Base-by-base conservation (phyloP, 1,140 invertebrate species). In the Heliothis virescens region DNA sequence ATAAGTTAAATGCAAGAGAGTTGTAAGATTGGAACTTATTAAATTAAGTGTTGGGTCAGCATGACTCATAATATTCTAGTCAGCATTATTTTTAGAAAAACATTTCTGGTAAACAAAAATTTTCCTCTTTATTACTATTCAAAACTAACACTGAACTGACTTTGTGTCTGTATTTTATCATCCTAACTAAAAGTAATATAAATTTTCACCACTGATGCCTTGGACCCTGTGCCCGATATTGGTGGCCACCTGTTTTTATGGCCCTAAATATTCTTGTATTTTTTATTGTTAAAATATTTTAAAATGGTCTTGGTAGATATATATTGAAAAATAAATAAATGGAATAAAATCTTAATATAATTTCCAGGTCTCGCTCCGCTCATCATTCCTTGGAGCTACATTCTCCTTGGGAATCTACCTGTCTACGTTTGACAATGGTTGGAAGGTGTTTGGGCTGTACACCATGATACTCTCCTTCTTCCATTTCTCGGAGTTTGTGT, bases 401-500 rank as follows among this genome's bases (percentile, higher is more conserved):
- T 97, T 97, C 93, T 96, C 96, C 5, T 91, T 96, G 18, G 97
- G 97, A 9, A 84, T 97, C 3, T 93, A 96, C 79, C 85, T 98
- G 4, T 95, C 95, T 47, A 88, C 95, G 10, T 95, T 96, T 75
- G 93, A 95, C 0, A 50, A 89, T 15, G 96, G 96, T 63, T 96
- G 96, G 91, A 95, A 96, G 79, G 95, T 96, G 67, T 98, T 98
- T 93, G 98, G 98, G 1, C 91, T 96, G 34, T 99, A 99, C 89
- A 93, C 96, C 15, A 95, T 96, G 82, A 94, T 98, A 10, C 95
- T 99, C 82, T 95, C 97, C 11, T 96, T 97, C 73, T 99, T 99
- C 93, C 99, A 99, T 92, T 99, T 97, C 90, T 98, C 98, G 0
- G 99, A 99, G 95, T 99, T 98, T 93, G 93, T 99, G 77, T 95